phyloP scores from a whole-genome alignment of 2,113 vertebrate genomes.

The Tetrax tetrax region DNA sequence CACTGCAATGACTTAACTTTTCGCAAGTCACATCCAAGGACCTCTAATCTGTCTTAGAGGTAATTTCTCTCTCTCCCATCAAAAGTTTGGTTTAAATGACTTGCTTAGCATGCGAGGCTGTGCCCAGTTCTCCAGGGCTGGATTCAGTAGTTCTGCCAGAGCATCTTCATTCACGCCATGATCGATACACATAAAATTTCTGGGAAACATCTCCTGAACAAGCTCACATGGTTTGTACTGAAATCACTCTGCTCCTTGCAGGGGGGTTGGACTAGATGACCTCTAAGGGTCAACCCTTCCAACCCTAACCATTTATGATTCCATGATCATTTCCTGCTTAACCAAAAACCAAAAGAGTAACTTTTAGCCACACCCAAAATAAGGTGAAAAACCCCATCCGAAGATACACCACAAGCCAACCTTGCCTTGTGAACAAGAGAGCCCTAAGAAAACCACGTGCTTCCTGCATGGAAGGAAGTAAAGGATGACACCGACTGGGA shows the following conservation, averaged over 20 bases:
- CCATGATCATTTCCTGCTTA: background rate
- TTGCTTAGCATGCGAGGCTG: background rate
- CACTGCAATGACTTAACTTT: background rate
- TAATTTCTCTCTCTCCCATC: background rate
- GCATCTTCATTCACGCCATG: background rate
- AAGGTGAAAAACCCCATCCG: background rate
- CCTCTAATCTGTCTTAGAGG: background rate
- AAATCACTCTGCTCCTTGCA: background rate
- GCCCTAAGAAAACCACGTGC: fast-evolving
- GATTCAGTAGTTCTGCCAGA: background rate
- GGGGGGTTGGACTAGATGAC: too few relatives aligned
- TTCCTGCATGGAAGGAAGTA: background rate
- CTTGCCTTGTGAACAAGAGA: background rate
- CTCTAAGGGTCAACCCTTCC: too few relatives aligned
- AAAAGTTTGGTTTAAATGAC: background rate
- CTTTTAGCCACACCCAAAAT: background rate
- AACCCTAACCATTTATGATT: too few relatives aligned
- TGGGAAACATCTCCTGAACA: background rate
- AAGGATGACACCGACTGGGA: background rate
- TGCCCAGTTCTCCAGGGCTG: background rate
- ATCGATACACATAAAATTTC: background rate
- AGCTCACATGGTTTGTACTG: background rate
- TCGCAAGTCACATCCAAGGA: background rate
- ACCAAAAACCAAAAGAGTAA: background rate
- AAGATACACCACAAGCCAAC: background rate